A percentile compares a stretch with the other conserved stretches of the same genome.
These are phyloP conservation scores for Leptodactylus fuscus DNA, from an alignment of 2,113 vertebrate species.

Conservation along the genomic window DNA sequence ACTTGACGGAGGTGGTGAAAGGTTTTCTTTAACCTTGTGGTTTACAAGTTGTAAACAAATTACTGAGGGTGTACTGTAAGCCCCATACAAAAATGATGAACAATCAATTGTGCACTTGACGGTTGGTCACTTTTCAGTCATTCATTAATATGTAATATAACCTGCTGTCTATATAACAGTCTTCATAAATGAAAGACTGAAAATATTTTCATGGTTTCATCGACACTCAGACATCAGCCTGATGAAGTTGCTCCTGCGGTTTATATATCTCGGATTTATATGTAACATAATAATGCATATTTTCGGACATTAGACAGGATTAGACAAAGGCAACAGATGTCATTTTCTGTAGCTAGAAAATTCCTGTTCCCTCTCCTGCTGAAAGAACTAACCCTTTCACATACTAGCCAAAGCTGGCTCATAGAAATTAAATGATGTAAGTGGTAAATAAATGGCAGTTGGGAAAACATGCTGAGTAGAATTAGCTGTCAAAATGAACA, in stretches of 20 bases:
- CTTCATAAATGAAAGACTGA: slow-evolving; percentile 1
- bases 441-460: not conserved
- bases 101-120: too few relatives aligned
- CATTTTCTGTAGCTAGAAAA: slow-evolving; percentile 46
- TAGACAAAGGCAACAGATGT: slow-evolving; percentile 48
- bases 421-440: not conserved
- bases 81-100: too few relatives aligned
- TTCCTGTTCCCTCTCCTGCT: not conserved
- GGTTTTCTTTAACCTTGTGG: too few relatives aligned
- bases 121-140: too few relatives aligned
- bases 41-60: too few relatives aligned
- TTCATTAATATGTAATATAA: too few relatives aligned
- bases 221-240: not conserved
- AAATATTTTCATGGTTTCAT: not conserved
- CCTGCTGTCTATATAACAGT: not conserved
- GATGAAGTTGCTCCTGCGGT: slow-evolving; percentile 39
- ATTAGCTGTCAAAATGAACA: not conserved
- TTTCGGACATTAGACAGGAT: slow-evolving; percentile 55
- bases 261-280: slow-evolving; percentile 52
- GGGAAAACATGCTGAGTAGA: not conserved
- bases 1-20: too few relatives aligned
- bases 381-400: slow-evolving; percentile 27
- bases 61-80: too few relatives aligned
- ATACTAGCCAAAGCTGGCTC: not conserved
- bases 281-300: slow-evolving; percentile 53